Percentiles rank a stretch among this genome's conserved stretches.
phyloP scores from a whole-genome alignment of 2,888 invertebrate species.

The Drosophila ochracea region DNA sequence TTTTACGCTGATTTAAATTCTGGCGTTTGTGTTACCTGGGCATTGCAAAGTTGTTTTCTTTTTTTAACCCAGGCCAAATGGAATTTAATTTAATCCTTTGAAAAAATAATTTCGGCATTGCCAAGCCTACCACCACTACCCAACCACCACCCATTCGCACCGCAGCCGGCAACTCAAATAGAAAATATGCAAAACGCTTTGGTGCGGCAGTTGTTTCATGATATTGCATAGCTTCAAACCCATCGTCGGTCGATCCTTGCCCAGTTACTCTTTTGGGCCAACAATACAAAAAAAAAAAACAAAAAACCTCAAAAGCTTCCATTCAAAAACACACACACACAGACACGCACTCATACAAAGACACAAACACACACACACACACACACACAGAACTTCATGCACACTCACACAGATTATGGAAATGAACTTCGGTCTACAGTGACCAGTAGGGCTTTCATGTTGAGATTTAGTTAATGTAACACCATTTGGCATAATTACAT shows the following conservation, averaged over 20 bases:
- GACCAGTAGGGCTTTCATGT: slow-evolving; percentile 29
- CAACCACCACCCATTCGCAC: background rate
- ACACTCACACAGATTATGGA: slow-evolving; percentile 3
- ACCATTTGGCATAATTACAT: slow-evolving; percentile 74
- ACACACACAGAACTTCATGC: slow-evolving; percentile 13
- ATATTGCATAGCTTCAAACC: slow-evolving; percentile 15
- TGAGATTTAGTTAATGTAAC: slow-evolving; percentile 72
- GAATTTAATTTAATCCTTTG: slow-evolving; percentile 77
- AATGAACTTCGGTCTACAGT: slow-evolving; percentile 9
- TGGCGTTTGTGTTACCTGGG: slow-evolving; percentile 44
- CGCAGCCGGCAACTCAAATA: slow-evolving; percentile 22
- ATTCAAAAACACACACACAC: slow-evolving; percentile 43
- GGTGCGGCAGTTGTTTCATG: slow-evolving; percentile 35
- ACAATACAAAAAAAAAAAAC: slow-evolving; percentile 40
- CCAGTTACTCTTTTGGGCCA: slow-evolving; percentile 20
- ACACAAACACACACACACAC: slow-evolving; percentile 25
- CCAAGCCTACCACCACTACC: background rate
- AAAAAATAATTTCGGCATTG: slow-evolving; percentile 58
- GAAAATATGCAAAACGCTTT: slow-evolving; percentile 58
- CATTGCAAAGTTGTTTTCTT: slow-evolving; percentile 30
- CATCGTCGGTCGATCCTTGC: slow-evolving; percentile 2
- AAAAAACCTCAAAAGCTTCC: slow-evolving; percentile 61
- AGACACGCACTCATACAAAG: slow-evolving; percentile 12
- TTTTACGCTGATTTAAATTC: slow-evolving; percentile 71
- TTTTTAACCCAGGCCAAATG: slow-evolving; percentile 46